A percentile compares a stretch with the other conserved stretches of the same genome.
phyloP scores from a whole-genome alignment of 2,113 vertebrate genomes.

The Hystrix brachyura region DNA sequence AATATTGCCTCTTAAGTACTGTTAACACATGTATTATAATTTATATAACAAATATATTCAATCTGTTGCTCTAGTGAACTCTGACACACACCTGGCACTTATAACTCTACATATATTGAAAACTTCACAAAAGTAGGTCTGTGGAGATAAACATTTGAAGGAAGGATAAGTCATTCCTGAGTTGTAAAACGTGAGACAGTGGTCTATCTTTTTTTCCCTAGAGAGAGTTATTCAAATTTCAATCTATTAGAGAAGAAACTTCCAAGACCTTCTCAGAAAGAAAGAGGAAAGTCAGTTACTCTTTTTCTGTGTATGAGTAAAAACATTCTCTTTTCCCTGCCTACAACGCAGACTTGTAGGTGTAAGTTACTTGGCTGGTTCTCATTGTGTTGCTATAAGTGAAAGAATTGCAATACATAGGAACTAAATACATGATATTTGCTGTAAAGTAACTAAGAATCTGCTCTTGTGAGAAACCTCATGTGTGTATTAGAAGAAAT shows the following conservation, averaged over 20 bases:
- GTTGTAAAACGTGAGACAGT: background rate
- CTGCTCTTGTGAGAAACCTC: background rate
- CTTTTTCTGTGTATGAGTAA: background rate
- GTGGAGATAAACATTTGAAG: background rate
- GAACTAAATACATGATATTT: background rate
- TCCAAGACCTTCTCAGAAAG: background rate
- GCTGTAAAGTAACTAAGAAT: background rate
- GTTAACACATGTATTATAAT: background rate
- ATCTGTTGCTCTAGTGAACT: background rate
- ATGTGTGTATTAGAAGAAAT: background rate
- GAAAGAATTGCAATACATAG: background rate
- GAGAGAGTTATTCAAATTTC: constrained; percentile 30
- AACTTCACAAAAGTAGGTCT: background rate
- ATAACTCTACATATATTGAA: background rate
- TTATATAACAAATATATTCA: background rate
- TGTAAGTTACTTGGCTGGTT: background rate
- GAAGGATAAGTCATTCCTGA: constrained; percentile 1
- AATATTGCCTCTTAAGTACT: background rate
- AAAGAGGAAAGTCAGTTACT: background rate
- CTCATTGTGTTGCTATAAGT: background rate
- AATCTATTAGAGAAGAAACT: background rate
- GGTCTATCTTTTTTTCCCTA: background rate
- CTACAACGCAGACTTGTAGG: background rate
- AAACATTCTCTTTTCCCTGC: background rate
- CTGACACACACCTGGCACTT: background rate